phyloP scores from a whole-genome alignment of 2,888 invertebrate species.

The Actias luna region DNA sequence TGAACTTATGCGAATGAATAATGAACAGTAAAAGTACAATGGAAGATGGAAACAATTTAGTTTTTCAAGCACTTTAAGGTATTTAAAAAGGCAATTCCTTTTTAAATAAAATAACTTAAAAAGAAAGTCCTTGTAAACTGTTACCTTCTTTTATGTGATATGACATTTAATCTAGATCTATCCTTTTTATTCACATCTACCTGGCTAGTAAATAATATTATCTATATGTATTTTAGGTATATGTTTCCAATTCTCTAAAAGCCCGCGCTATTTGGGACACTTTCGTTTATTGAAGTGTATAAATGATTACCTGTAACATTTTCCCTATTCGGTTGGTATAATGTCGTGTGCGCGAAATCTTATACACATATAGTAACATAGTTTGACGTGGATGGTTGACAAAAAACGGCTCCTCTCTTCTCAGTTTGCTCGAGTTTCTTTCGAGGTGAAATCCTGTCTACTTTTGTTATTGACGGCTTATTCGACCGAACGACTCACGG shows the following conservation, averaged over 20 bases:
- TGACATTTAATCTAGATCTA: neutral
- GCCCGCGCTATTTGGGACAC: slow-evolving; percentile 23
- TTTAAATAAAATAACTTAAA: no score
- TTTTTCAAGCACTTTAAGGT: no score
- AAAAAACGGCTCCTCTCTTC: slow-evolving; percentile 27
- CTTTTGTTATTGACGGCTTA: slow-evolving; percentile 35
- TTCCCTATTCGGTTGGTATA: slow-evolving; percentile 16
- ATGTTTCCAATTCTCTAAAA: slow-evolving; percentile 21
- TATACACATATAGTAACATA: slow-evolving; percentile 30
- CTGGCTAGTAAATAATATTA: slow-evolving; percentile 8
- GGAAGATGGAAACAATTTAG: no score
- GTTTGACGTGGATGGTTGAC: slow-evolving; percentile 36
- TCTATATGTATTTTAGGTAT: slow-evolving; percentile 1
- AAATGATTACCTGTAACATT: slow-evolving; percentile 28
- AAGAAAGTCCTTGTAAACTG: no score
- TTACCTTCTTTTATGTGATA: neutral
- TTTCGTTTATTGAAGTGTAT: slow-evolving; percentile 37
- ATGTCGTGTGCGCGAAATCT: slow-evolving; percentile 30
- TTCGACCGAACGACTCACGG: slow-evolving; percentile 30
- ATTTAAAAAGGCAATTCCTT: no score
- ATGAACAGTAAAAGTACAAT: no score
- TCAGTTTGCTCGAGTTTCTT: slow-evolving; percentile 30
- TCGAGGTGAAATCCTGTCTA: slow-evolving; percentile 27
- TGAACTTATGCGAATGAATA: no score
- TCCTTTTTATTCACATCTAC: neutral